phyloP scores from a whole-genome alignment of 2,113 vertebrate species.

The Pedionomus torquatus region DNA sequence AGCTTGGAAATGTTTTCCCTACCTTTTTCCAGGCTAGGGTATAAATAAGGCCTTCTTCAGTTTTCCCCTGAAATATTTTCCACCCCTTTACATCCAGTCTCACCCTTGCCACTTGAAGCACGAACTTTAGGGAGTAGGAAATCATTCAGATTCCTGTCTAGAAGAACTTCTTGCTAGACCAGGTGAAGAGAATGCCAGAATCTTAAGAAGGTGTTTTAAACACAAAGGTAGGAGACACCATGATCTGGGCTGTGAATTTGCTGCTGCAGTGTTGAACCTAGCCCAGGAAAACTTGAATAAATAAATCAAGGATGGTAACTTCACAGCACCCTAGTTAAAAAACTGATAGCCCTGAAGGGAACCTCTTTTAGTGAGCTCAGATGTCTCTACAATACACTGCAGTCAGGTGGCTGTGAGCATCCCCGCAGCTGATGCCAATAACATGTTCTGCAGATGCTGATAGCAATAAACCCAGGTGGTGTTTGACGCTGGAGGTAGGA shows the following conservation, averaged over 20 bases:
- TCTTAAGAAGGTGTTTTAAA: neutral
- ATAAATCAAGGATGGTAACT: neutral
- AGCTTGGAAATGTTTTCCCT: neutral
- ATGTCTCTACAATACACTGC: neutral
- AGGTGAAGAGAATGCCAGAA: neutral
- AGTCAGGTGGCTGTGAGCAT: neutral
- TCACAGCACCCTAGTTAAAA: neutral
- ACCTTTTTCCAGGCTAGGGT: neutral
- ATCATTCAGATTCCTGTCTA: neutral
- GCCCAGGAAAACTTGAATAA: neutral
- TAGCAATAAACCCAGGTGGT: accelerated
- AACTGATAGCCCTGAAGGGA: neutral
- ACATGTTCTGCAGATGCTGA: neutral
- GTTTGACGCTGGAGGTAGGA: neutral
- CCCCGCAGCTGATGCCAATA: neutral
- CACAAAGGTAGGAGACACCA: neutral
- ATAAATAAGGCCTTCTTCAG: neutral
- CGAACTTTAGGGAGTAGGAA: neutral
- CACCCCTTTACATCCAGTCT: neutral
- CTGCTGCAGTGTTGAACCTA: neutral
- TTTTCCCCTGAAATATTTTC: neutral
- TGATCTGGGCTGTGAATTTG: neutral
- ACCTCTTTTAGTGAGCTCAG: neutral
- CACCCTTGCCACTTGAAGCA: neutral
- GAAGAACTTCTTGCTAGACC: neutral